These are phyloP conservation scores for Leguminivora glycinivorella DNA, from an alignment of 1,140 invertebrate species.

Conservation along the genomic window DNA sequence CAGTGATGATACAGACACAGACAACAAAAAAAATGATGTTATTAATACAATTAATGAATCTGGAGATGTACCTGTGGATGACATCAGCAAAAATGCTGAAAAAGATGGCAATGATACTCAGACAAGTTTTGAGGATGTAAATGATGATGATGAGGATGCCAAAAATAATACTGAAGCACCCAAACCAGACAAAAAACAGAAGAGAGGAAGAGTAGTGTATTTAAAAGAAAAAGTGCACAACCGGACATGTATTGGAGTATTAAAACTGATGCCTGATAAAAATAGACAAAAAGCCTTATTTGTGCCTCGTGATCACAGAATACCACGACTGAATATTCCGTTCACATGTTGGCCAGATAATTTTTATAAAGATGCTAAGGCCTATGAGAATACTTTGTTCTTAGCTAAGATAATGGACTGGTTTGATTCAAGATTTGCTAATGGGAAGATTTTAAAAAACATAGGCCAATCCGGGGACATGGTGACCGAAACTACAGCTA, in stretches of 20 bases:
- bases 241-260: slow-evolving; percentile 82
- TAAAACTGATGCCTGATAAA: slow-evolving; percentile 82
- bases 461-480: slow-evolving; percentile 88
- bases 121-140: slow-evolving; percentile 35
- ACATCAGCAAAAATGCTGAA: slow-evolving; percentile 25
- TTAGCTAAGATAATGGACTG: slow-evolving; percentile 85
- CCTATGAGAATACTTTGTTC: slow-evolving; percentile 82
- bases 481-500: slow-evolving; percentile 86
- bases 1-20: slow-evolving; percentile 4
- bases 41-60: not conserved
- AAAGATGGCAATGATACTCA: slow-evolving; percentile 1
- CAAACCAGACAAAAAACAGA: slow-evolving; percentile 64
- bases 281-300: slow-evolving; percentile 82
- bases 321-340: slow-evolving; percentile 86
- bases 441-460: slow-evolving; percentile 82
- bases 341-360: slow-evolving; percentile 81
- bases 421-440: slow-evolving; percentile 81
- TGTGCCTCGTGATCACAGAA: slow-evolving; percentile 84
- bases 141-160: slow-evolving; percentile 62
- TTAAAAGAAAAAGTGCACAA: slow-evolving; percentile 83
- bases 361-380: slow-evolving; percentile 79
- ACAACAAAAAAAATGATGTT: not conserved
- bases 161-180: slow-evolving; percentile 61
- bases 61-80: not conserved
- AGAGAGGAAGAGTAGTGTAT: slow-evolving; percentile 77